Evolutionary conservation across 2,113 vertebrate species (phyloP).

Genomic region (Todiramphus saurophagus): DNA sequence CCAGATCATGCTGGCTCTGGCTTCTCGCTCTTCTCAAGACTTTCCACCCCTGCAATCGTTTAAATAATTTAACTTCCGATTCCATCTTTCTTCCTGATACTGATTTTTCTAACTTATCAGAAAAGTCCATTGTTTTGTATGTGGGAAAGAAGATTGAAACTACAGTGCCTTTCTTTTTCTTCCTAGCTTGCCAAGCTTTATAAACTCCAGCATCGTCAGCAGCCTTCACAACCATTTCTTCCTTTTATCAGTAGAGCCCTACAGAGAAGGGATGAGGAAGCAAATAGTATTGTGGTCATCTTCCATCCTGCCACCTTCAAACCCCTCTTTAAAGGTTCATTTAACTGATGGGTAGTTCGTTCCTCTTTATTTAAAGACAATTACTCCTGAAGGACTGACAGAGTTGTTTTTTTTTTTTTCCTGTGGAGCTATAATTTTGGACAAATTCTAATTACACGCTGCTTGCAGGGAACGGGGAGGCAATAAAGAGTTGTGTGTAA

Average conservation of each 20-base stretch:
- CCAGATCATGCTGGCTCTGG: neutral
- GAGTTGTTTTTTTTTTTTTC: neutral
- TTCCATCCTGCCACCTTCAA: neutral
- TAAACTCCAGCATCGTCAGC: neutral
- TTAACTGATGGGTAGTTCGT: neutral
- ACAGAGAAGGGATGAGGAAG: accelerated
- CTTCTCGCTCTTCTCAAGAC: neutral
- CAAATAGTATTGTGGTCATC: neutral
- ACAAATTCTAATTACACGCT: constrained; percentile 5
- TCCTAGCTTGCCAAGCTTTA: neutral
- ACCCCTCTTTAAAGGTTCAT: neutral
- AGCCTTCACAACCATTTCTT: neutral
- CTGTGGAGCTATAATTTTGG: constrained; percentile 32
- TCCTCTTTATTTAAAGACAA: constrained; percentile 10
- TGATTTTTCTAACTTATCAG: neutral
- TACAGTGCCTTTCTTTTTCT: neutral
- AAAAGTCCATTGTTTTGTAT: neutral
- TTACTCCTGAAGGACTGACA: constrained; percentile 9
- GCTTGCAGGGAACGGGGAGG: neutral
- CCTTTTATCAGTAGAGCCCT: neutral
- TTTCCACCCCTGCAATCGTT: neutral
- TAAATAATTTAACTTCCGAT: neutral
- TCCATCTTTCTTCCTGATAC: neutral
- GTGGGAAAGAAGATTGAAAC: neutral
- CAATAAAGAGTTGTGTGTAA: neutral